Base-by-base conservation (phyloP, 2,113 vertebrate species). In the Atlantisia rogersi region DNA sequence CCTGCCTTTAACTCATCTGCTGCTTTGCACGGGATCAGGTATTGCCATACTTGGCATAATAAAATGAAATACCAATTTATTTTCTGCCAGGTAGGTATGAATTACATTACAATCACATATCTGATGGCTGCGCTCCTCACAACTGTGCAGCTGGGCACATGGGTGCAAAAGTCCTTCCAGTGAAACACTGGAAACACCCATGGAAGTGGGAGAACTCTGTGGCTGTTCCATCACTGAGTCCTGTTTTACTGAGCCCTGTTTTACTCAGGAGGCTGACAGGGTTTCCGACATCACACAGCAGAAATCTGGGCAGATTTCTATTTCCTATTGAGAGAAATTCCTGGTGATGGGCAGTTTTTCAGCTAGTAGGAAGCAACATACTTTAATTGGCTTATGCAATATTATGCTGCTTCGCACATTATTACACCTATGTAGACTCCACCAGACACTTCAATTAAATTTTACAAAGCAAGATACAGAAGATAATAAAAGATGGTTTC, bases 21-120 rank as follows among this genome's bases (percentile, higher is more conserved):
- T 83, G 32, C 29, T 46, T 87, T 85, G 81, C 42, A 39, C 76
- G 31, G 32, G 21, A 71, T 29, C 71, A 48, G 35, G 35, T 74
- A 63, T 28, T 89, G 79, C 75, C 55, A 16, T 71, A 80, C 35
- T 15, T 53, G 52, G 53, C 29, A 40, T 48, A 74, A 77, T 58
- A 91, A 84, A 53, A 92, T 69, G 46, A 75, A 85, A 75, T 63
- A 71, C 53, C 82, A 2, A 69, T 76, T 84, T 71, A 56, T 86
- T 94, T 83, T 92, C 79, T 82, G 46, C 75, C 70, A 55, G 52
- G 39, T 26, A 68, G 42, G 28, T 75, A 81, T 53, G 64, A 77
- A 80, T 87, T 46, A 35, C 29, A 10, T 52, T 58, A 37, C 14
- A 59, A 70, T 60, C 55, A 70, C 42, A 79, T 74, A 55, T 77